Percentiles rank a stretch among this genome's conserved stretches.
phyloP scores from a whole-genome alignment of 2,113 vertebrate genomes.

The mouse (Mus musculus) region DNA sequence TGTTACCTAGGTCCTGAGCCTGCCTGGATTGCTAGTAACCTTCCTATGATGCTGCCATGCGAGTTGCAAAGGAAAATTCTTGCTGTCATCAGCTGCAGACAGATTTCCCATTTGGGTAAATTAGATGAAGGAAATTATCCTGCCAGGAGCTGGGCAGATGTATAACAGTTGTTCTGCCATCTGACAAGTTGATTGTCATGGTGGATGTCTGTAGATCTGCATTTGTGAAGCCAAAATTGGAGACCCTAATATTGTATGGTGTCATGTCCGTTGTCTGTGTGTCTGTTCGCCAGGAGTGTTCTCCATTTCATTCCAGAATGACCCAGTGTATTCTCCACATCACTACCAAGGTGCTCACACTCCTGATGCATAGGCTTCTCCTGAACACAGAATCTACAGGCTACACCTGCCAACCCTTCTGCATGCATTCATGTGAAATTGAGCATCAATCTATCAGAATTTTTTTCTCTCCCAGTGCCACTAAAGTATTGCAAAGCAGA shows the following conservation, averaged over 20 bases:
- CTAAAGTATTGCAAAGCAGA: background rate
- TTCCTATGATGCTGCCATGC: background rate
- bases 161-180: conserved; percentile 3
- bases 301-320: conserved; percentile 30
- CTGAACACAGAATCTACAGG: background rate
- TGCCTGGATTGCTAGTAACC: background rate
- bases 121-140: conserved; percentile 70
- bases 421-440: background rate
- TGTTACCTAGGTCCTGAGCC: conserved; percentile 7
- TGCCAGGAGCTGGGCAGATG: conserved; percentile 45
- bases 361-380: background rate
- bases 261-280: background rate
- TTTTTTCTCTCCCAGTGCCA: background rate
- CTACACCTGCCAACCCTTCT: background rate
- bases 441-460: background rate
- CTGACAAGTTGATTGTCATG: conserved; percentile 59
- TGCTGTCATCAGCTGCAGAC: conserved; percentile 40
- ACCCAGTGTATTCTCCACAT: background rate
- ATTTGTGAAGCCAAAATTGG: conserved; percentile 51
- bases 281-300: background rate
- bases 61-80: background rate
- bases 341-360: background rate
- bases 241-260: conserved; percentile 16
- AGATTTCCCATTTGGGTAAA: conserved; percentile 55
- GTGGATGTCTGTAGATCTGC: conserved; percentile 30